Evolutionary conservation across 1,140 invertebrate species (phyloP).

Genomic region (Meloidogyne floridensis): DNA sequence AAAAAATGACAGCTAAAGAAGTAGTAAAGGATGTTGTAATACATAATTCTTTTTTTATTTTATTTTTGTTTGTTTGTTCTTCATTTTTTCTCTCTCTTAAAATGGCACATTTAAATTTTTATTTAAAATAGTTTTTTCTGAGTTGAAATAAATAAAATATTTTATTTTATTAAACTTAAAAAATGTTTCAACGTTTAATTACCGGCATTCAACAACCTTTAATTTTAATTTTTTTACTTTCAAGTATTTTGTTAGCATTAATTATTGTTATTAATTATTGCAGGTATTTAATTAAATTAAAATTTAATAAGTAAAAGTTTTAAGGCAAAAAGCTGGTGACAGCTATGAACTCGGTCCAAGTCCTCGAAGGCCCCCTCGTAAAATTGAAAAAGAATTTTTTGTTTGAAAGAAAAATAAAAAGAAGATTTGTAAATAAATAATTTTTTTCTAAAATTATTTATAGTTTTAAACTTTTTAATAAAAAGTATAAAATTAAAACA

Average conservation of each 20-base stretch:
- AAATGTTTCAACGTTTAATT: slow-evolving; percentile 20
- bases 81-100: too few relatives aligned
- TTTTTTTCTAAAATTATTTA: neutral
- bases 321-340: neutral
- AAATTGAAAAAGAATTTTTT: slow-evolving; percentile 10
- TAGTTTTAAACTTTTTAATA: neutral
- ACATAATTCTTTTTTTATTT: too few relatives aligned
- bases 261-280: slow-evolving; percentile 4
- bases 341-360: neutral
- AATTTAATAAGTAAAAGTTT: too few relatives aligned
- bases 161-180: neutral
- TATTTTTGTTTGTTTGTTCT: too few relatives aligned
- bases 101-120: too few relatives aligned
- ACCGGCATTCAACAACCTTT: slow-evolving; percentile 20
- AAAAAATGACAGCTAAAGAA: neutral
- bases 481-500: too few relatives aligned
- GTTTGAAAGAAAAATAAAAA: neutral
- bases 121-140: neutral
- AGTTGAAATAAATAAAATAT: too few relatives aligned
- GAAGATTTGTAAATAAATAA: neutral
- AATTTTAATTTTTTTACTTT: slow-evolving; percentile 19
- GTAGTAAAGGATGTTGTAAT: too few relatives aligned
- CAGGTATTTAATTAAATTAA: slow-evolving; percentile 4
- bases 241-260: slow-evolving; percentile 9
- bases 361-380: neutral